Percentiles rank a stretch among this genome's conserved stretches.
phyloP scores from a whole-genome alignment of 2,113 vertebrate species.

The Siphamia tubifer region DNA sequence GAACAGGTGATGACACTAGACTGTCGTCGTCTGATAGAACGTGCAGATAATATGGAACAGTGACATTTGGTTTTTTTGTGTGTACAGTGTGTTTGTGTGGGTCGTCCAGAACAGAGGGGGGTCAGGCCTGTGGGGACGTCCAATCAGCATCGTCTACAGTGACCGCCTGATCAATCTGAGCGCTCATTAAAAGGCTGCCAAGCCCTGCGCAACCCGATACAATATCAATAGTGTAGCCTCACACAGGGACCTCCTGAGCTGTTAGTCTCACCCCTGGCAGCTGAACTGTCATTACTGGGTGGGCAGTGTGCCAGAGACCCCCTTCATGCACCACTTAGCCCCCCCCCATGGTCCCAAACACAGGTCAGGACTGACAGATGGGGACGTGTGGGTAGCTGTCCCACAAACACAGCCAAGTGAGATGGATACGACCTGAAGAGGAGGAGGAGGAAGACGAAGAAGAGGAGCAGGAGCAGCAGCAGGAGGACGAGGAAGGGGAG shows the following conservation, averaged over 20 bases:
- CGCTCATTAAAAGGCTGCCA: slow-evolving; percentile 81
- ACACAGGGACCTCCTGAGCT: slow-evolving; percentile 62
- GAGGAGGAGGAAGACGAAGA: slow-evolving; percentile 41
- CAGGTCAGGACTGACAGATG: slow-evolving; percentile 75
- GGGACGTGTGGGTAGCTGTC: slow-evolving; percentile 63
- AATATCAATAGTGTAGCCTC: slow-evolving; percentile 76
- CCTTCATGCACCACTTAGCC: slow-evolving; percentile 60
- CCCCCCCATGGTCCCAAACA: slow-evolving; percentile 62
- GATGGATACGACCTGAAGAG: slow-evolving; percentile 51
- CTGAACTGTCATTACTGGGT: slow-evolving; percentile 64
- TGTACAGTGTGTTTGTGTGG: slow-evolving; percentile 51
- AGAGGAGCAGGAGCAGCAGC: no score
- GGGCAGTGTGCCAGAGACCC: slow-evolving; percentile 63
- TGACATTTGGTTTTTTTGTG: no score
- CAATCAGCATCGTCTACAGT: slow-evolving; percentile 73
- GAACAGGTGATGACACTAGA: no score
- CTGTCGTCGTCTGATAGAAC: no score
- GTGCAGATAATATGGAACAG: no score
- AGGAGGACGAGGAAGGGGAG: no score
- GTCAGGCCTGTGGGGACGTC: slow-evolving; percentile 62
- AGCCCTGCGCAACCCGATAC: slow-evolving; percentile 70
- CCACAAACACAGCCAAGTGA: slow-evolving; percentile 32
- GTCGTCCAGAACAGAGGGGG: slow-evolving; percentile 62
- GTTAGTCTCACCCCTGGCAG: slow-evolving; percentile 64
- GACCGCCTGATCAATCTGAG: slow-evolving; percentile 79